Base-by-base conservation (phyloP, 2,888 invertebrate species). In the Dorcus hopei region DNA sequence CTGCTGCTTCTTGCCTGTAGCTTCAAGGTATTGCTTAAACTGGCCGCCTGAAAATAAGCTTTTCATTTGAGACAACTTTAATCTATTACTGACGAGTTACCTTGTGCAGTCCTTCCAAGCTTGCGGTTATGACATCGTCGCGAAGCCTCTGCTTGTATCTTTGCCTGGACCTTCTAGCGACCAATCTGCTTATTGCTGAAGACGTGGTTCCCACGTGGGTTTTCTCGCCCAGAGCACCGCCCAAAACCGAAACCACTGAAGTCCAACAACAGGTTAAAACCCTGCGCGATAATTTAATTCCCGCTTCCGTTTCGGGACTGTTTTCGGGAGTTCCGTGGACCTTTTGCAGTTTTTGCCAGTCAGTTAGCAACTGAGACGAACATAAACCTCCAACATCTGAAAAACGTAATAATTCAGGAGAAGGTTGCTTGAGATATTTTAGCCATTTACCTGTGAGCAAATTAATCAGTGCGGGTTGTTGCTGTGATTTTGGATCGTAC, bases 221-320 rank as follows among this genome's bases (percentile, higher is more conserved):
- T 59, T 73, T 75, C 63, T 77, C 87, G 1, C 85, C 87, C 54
- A 93, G 78, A 0, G 91, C 89, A 0, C 89, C 87, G 48, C 95
- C 92, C 11, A 96, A 79, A 0, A 97, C 93, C 11, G 90, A 89
- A 59, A 96, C 88, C 83, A 95, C 90, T 0, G 93, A 92, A 41
- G 91, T 89, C 96, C 96, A 97, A 71, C 95, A 94, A 69, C 93
- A 92, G 0, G 93, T 93, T 51, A 97, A 77, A 39, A 96, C 87
- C 57, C 91, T 82, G 68, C 91, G 82, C 0, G 90, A 87, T 72
- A 91, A 81, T 65, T 90, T 89, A 38, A 89, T 84, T 65, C 92
- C 92, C 0, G 93, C 93, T 71, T 91, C 90, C 9, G 88, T 84
- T 68, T 90, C 87, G 0, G 87, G 85, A 9, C 88, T 87, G n/a